Conservation (phyloP, 2,797 vertebrate species). For the Perodicticus potto region DNA sequence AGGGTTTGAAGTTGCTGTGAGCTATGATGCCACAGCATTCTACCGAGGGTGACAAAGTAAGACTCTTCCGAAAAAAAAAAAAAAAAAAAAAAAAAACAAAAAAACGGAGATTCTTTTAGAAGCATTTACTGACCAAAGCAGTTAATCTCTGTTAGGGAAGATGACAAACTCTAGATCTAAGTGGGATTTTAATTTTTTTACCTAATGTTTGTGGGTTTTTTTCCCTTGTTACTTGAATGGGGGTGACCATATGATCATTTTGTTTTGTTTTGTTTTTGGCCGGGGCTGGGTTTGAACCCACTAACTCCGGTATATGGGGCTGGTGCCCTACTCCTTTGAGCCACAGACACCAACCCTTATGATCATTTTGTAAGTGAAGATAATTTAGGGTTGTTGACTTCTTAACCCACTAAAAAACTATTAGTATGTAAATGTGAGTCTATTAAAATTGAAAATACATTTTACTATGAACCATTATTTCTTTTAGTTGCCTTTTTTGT, state of each 20-base stretch:
- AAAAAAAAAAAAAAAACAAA: neutral
- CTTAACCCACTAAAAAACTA: neutral
- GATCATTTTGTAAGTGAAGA: neutral
- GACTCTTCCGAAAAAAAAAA: too few species aligned
- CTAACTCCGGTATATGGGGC: too few species aligned
- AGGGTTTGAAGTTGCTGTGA: too few species aligned
- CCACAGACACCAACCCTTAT: too few species aligned
- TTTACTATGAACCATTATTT: constrained; percentile 39
- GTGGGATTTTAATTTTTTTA: constrained; percentile 54
- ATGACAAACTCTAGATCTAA: constrained; percentile 41
- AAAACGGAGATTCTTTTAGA: constrained; percentile 32
- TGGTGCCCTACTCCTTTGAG: too few species aligned
- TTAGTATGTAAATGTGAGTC: neutral
- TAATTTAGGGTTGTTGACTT: constrained; percentile 33
- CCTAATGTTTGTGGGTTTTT: constrained; percentile 51
- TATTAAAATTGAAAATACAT: constrained; percentile 28
- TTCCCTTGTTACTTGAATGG: constrained; percentile 49
- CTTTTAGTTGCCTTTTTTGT: neutral
- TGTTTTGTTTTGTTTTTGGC: neutral
- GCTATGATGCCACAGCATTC: too few species aligned
- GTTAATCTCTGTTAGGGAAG: constrained; percentile 45
- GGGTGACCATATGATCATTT: neutral
- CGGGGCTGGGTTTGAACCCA: too few species aligned
- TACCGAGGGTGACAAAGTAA: too few species aligned
- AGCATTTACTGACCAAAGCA: constrained; percentile 23